Conservation (phyloP, 2,888 invertebrate genomes). For the Tachina fera region DNA sequence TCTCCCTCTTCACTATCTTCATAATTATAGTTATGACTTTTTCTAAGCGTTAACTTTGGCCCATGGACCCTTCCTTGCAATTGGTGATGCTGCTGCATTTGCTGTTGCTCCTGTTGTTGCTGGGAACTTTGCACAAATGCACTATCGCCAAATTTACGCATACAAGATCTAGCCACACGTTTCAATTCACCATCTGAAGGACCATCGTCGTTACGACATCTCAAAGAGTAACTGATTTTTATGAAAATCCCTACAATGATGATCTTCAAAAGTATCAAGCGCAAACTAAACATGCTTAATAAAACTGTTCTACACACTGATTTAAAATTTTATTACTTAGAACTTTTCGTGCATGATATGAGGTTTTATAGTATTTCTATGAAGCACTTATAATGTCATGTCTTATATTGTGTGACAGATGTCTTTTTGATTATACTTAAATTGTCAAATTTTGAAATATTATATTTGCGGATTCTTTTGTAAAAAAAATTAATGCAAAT, state of each 20-base stretch:
- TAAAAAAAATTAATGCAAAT: not conserved
- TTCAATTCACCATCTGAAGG: conserved; percentile 85
- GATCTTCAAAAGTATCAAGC: conserved; percentile 16
- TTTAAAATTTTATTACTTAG: not conserved
- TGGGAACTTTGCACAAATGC: conserved; percentile 40
- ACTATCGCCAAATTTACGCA: conserved; percentile 81
- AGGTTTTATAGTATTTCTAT: conserved; percentile 44
- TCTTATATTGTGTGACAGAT: not conserved
- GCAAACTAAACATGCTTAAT: not conserved
- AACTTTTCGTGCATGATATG: not conserved
- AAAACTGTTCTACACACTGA: not conserved
- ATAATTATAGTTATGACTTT: conserved; percentile 54
- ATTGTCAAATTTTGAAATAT: conserved; percentile 35
- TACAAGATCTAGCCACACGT: conserved; percentile 85
- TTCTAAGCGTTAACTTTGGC: conserved; percentile 54
- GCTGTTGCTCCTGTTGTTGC: conserved; percentile 37
- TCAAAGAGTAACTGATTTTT: conserved; percentile 77
- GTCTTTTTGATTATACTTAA: conserved; percentile 26
- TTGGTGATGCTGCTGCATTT: conserved; percentile 46
- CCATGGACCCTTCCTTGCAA: conserved; percentile 40
- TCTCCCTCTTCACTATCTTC: conserved; percentile 58
- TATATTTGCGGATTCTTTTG: not conserved
- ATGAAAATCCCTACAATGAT: not conserved
- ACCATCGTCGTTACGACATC: conserved; percentile 85
- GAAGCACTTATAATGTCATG: conserved; percentile 1